Conservation (phyloP, 1,140 invertebrate species). For the Cheumatopsyche charites region DNA sequence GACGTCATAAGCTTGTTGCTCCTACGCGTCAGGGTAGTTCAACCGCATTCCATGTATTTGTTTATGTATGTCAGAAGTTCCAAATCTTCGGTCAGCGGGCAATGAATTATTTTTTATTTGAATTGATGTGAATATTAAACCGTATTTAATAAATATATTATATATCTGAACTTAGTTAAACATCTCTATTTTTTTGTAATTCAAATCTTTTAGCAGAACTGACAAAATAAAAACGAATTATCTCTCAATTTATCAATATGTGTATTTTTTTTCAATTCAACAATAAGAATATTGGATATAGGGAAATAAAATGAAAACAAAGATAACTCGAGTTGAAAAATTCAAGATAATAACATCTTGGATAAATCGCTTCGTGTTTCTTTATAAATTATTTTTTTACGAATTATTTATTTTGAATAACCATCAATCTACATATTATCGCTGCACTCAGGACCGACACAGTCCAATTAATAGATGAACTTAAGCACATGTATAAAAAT, state of each 20-base stretch:
- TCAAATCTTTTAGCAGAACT: too few relatives aligned
- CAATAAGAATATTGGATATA: too few relatives aligned
- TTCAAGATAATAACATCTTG: neutral
- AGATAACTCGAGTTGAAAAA: neutral
- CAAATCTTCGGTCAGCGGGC: too few relatives aligned
- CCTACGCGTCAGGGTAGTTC: neutral
- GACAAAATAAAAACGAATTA: too few relatives aligned
- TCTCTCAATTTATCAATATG: too few relatives aligned
- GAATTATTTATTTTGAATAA: constrained; percentile 48
- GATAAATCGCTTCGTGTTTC: constrained; percentile 3
- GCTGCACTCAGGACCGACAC: constrained; percentile 44
- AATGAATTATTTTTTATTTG: too few relatives aligned
- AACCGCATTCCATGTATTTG: constrained; percentile 16
- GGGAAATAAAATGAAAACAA: neutral
- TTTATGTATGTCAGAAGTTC: too few relatives aligned
- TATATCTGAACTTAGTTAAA: too few relatives aligned
- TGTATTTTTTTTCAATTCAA: too few relatives aligned
- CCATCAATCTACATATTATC: constrained; percentile 48
- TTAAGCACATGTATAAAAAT: constrained; percentile 49
- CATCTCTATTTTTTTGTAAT: too few relatives aligned
- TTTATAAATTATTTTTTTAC: constrained; percentile 30
- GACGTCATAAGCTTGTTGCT: constrained; percentile 31
- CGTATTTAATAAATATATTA: too few relatives aligned
- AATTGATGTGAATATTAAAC: too few relatives aligned
- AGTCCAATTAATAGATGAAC: constrained; percentile 43